phyloP scores from a whole-genome alignment of 35 echinoderm and acorn worm species.

The Anneissia japonica region DNA sequence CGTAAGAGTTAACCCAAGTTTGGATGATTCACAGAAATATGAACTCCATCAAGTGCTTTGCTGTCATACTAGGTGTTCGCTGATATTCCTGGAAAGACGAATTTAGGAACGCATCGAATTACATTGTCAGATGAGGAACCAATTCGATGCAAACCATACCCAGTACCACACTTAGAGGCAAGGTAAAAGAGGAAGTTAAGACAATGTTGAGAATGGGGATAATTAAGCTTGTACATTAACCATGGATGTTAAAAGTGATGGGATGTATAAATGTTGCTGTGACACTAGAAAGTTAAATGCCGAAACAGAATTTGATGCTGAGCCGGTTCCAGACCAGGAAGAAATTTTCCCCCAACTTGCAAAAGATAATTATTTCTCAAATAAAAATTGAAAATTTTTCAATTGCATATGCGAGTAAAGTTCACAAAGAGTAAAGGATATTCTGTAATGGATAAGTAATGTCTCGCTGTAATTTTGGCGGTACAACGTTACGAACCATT shows the following conservation, averaged over 20 bases:
- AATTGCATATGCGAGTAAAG: too few relatives aligned
- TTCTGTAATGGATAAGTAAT: too few relatives aligned
- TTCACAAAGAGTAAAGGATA: too few relatives aligned
- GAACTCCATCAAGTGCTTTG: neutral
- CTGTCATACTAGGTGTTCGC: neutral
- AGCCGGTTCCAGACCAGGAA: neutral
- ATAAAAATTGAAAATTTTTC: too few relatives aligned
- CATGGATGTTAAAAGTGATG: neutral
- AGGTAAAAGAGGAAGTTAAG: conserved; percentile 39
- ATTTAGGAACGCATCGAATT: conserved; percentile 15
- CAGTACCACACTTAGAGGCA: conserved; percentile 22
- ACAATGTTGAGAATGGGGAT: conserved; percentile 43
- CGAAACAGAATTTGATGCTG: neutral
- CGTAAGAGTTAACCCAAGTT: neutral
- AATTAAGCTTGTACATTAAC: neutral
- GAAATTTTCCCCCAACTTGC: neutral
- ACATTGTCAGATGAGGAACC: conserved; percentile 17
- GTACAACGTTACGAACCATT: too few relatives aligned
- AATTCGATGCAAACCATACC: conserved; percentile 40
- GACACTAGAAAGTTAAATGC: neutral
- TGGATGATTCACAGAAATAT: neutral
- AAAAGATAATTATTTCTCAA: too few relatives aligned
- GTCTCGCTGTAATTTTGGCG: too few relatives aligned
- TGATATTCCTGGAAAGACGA: conserved; percentile 3
- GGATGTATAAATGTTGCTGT: neutral